phyloP scores from a whole-genome alignment of 23 tunicate species.

The Trididemnum clinides region DNA sequence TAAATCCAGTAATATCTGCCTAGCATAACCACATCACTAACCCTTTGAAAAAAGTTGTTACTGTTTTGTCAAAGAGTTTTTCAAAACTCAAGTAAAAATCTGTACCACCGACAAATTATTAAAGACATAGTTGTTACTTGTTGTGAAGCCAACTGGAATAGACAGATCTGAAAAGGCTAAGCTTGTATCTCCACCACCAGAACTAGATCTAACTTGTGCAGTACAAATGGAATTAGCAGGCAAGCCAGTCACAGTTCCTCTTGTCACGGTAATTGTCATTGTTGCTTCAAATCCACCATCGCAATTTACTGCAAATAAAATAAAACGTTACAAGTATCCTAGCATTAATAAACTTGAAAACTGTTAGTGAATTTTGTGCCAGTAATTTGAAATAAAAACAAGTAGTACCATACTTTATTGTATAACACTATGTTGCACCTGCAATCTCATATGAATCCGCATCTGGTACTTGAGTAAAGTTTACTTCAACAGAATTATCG shows the following conservation, averaged over 20 bases:
- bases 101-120: too few relatives aligned
- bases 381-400: too few relatives aligned
- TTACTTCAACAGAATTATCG: background rate
- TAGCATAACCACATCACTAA: too few relatives aligned
- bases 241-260: background rate
- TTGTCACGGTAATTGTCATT: background rate
- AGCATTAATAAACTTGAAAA: too few relatives aligned
- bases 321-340: too few relatives aligned
- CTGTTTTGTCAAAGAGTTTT: too few relatives aligned
- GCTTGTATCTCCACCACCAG: background rate
- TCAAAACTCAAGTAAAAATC: too few relatives aligned
- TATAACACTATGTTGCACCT: constrained; percentile 17
- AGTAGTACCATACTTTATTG: too few relatives aligned
- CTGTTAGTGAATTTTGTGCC: background rate
- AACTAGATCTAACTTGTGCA: constrained; percentile 6
- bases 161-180: background rate
- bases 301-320: constrained; percentile 4
- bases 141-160: background rate
- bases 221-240: constrained; percentile 33
- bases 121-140: background rate
- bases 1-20: too few relatives aligned
- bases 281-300: background rate
- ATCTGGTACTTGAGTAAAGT: background rate
- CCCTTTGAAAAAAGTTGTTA: too few relatives aligned
- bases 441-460: constrained; percentile 6